These are phyloP conservation scores for Melieria picta DNA, from an alignment of 2,888 invertebrate species.

Conservation along the genomic window DNA sequence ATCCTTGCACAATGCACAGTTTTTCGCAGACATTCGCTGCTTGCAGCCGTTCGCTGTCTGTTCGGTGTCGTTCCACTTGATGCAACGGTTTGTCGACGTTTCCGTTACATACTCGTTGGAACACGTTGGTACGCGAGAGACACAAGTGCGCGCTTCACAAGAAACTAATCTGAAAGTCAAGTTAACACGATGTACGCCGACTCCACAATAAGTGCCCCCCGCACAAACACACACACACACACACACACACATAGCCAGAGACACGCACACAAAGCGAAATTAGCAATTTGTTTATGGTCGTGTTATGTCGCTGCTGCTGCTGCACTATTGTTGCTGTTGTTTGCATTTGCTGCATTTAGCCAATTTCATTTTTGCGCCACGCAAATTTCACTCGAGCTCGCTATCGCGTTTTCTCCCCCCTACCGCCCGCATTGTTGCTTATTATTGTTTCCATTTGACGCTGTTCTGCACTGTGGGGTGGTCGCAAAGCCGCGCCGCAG, in stretches of 20 bases:
- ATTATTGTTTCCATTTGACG: background rate
- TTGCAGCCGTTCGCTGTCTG: too few relatives aligned
- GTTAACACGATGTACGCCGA: slow-evolving; percentile 6
- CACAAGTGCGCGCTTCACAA: background rate
- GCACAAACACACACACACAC: background rate
- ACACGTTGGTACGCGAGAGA: too few relatives aligned
- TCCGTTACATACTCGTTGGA: too few relatives aligned
- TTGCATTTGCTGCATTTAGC: background rate
- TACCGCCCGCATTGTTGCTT: background rate
- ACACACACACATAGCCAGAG: background rate
- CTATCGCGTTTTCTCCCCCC: slow-evolving; percentile 1
- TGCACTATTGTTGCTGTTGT: too few relatives aligned
- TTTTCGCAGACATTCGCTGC: too few relatives aligned
- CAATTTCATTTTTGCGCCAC: background rate
- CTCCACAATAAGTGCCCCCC: background rate
- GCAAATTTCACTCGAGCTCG: slow-evolving; percentile 18
- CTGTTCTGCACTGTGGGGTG: background rate
- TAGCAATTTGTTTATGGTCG: slow-evolving; percentile 30
- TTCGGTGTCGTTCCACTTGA: too few relatives aligned
- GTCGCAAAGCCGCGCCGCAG: too few relatives aligned
- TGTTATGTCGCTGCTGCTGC: slow-evolving; percentile 1
- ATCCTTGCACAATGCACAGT: too few relatives aligned
- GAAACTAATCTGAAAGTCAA: slow-evolving; percentile 15
- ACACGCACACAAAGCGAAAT: slow-evolving; percentile 6
- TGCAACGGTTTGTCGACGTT: too few relatives aligned